Conservation (phyloP, 2,888 invertebrate species). For the Leucophenga montana region DNA sequence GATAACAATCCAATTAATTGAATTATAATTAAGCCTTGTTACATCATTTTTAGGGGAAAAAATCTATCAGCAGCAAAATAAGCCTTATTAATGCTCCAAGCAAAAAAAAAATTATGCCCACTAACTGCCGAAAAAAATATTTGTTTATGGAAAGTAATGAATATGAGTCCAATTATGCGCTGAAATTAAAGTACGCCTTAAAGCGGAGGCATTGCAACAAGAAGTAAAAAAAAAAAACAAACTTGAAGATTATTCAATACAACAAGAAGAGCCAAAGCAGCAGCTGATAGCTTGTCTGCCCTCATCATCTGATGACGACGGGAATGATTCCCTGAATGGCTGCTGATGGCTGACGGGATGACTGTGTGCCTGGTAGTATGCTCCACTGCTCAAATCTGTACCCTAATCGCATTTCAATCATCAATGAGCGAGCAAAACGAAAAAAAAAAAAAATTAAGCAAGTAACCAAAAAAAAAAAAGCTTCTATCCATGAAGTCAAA, state of each 20-base stretch:
- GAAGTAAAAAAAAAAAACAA: not conserved
- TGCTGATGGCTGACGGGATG: conserved; percentile 3
- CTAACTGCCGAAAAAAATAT: not conserved
- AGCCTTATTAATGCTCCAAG: not conserved
- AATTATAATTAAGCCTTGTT: conserved; percentile 21
- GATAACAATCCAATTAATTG: conserved; percentile 16
- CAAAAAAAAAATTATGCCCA: not conserved
- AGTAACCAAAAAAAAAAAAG: too few relatives aligned
- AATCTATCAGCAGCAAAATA: not conserved
- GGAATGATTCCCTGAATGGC: not conserved
- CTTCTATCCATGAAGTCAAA: too few relatives aligned
- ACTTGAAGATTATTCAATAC: not conserved
- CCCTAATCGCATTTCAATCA: conserved; percentile 65
- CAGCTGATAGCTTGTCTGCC: conserved; percentile 10
- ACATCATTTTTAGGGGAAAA: not conserved
- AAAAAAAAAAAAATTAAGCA: too few relatives aligned
- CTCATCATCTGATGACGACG: not conserved
- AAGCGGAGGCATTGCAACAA: not conserved
- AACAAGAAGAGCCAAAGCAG: not conserved
- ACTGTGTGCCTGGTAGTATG: not conserved
- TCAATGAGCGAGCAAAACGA: conserved; percentile 42
- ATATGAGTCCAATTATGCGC: conserved; percentile 24
- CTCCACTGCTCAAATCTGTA: conserved; percentile 32
- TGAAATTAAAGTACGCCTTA: conserved; percentile 16
- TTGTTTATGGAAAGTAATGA: not conserved